phyloP scores from a whole-genome alignment of 2,113 vertebrate species.

The Salvelinus namaycush region DNA sequence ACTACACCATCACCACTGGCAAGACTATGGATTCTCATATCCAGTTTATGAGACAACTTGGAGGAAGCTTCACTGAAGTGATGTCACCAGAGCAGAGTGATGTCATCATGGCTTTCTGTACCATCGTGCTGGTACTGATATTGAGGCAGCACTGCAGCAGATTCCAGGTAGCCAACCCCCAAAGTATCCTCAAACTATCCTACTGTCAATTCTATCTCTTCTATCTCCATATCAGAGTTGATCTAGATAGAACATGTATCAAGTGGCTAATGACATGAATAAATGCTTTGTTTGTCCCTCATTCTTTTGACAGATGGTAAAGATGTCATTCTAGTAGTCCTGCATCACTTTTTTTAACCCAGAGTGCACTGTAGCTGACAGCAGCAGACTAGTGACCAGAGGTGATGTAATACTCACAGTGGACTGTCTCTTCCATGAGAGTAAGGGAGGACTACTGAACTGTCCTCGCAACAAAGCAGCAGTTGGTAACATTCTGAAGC shows the following conservation, averaged over 20 bases:
- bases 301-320: background rate
- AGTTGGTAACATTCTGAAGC: background rate
- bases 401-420: background rate
- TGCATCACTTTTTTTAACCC: background rate
- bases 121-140: background rate
- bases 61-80: background rate
- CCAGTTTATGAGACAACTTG: background rate
- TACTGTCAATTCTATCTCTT: background rate
- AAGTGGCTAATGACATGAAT: too few species aligned
- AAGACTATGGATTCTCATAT: background rate
- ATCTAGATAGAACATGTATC: too few species aligned
- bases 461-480: background rate
- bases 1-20: background rate
- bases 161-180: slow-evolving; percentile 2
- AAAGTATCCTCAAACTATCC: too few species aligned
- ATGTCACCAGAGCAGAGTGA: background rate
- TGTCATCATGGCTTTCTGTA: slow-evolving; percentile 11
- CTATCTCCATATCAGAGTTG: background rate
- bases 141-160: background rate
- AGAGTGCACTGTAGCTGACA: background rate
- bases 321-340: slow-evolving; percentile 5
- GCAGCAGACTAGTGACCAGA: background rate
- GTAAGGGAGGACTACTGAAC: background rate
- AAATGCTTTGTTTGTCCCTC: background rate
- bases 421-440: slow-evolving; percentile 7